A percentile compares a stretch with the other conserved stretches of the same genome.
phyloP scores from a whole-genome alignment of 2,113 vertebrate species.

The Hassar affinis region DNA sequence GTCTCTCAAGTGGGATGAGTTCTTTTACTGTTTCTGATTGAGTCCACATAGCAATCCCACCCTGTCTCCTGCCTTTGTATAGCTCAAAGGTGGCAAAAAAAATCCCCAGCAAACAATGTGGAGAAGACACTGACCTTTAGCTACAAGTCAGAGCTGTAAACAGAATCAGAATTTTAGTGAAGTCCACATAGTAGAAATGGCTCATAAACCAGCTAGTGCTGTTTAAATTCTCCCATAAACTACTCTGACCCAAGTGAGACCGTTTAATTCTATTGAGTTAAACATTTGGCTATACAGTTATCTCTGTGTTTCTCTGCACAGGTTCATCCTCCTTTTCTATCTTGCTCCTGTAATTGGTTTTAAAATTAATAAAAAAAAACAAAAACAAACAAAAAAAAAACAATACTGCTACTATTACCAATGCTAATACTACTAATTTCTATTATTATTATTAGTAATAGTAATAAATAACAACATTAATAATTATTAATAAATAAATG shows the following conservation, averaged over 20 bases:
- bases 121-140: conserved; percentile 22
- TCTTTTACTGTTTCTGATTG: conserved; percentile 32
- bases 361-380: not conserved
- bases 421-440: too few species aligned
- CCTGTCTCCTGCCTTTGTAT: conserved; percentile 12
- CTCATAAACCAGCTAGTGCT: not conserved
- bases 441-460: too few species aligned
- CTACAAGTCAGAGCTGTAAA: not conserved
- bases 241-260: not conserved
- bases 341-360: not conserved
- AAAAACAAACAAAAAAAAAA: too few species aligned
- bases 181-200: not conserved
- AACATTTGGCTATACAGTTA: not conserved
- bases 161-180: not conserved
- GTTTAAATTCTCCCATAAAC: not conserved
- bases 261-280: not conserved
- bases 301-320: not conserved
- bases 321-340: not conserved
- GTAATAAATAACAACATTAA: too few species aligned
- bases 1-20: conserved; percentile 29
- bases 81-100: not conserved
- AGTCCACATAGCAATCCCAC: conserved; percentile 21
- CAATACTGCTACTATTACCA: too few species aligned
- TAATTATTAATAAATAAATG: too few species aligned
- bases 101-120: not conserved